A percentile compares a stretch with the other conserved stretches of the same genome.
Evolutionary conservation across 92 coral and sea anemone genomes (phyloP).

Genomic region (Montipora capitata): DNA sequence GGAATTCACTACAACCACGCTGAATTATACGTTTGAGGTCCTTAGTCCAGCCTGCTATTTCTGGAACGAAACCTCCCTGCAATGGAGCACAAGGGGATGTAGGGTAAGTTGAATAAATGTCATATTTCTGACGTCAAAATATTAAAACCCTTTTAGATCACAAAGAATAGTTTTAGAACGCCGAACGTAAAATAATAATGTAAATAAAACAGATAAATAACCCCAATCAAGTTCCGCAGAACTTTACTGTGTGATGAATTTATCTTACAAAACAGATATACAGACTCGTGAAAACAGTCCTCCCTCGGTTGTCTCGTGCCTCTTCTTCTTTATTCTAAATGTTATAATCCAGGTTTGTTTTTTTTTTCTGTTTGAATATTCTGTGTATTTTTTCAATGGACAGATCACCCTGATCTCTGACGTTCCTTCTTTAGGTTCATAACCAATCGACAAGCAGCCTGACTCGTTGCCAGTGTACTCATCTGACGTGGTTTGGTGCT

Average conservation of each 20-base stretch:
- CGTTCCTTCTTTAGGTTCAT: conserved; percentile 71
- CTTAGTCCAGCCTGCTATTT: conserved; percentile 86
- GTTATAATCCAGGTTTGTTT: no score
- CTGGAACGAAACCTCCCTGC: conserved; percentile 64
- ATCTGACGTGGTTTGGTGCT: conserved; percentile 96
- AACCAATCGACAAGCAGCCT: conserved; percentile 72
- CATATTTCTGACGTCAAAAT: neutral
- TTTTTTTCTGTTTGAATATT: neutral
- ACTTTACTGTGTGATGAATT: no score
- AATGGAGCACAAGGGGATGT: conserved; percentile 89
- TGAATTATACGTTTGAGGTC: conserved; percentile 84
- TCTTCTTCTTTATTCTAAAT: neutral
- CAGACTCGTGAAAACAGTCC: no score
- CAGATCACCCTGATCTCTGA: no score
- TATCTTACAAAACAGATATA: no score
- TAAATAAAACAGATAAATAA: no score
- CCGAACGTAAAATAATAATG: no score
- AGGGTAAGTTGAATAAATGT: conserved; percentile 49
- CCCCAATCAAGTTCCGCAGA: no score
- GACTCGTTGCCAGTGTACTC: conserved; percentile 90
- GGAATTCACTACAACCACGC: conserved; percentile 2
- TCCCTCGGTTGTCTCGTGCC: no score
- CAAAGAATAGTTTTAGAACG: no score
- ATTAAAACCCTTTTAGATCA: no score
- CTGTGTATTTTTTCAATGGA: neutral